Conservation (phyloP, 2,888 invertebrate species). For the Fabriciana adippe region DNA sequence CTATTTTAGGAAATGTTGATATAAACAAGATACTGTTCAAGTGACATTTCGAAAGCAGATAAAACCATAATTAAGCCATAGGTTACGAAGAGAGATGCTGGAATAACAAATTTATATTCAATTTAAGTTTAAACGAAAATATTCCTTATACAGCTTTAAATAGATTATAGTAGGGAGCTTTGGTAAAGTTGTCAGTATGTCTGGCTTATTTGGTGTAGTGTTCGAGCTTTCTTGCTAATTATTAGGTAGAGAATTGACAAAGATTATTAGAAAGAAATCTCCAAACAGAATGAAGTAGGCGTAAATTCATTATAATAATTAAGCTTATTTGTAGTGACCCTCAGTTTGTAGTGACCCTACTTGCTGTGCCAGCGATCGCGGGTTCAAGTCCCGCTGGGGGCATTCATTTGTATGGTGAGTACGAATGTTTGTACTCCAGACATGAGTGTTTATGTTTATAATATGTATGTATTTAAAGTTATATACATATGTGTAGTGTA, state of each 20-base stretch:
- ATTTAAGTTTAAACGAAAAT: constrained; percentile 28
- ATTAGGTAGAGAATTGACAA: constrained; percentile 49
- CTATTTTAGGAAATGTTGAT: constrained; percentile 1
- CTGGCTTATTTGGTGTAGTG: constrained; percentile 56
- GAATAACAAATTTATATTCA: not conserved
- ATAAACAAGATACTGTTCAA: constrained; percentile 13
- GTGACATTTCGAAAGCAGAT: constrained; percentile 16
- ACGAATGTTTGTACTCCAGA: no score
- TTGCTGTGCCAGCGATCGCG: no score
- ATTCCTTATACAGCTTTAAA: constrained; percentile 32
- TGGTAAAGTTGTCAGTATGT: constrained; percentile 48
- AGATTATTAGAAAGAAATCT: constrained; percentile 14
- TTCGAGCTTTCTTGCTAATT: constrained; percentile 62
- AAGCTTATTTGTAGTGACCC: no score
- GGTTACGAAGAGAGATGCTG: constrained; percentile 21
- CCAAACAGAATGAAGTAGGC: not conserved
- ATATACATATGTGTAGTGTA: no score
- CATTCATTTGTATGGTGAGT: no score
- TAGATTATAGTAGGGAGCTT: constrained; percentile 36
- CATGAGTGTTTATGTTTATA: no score
- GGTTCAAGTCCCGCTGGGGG: no score
- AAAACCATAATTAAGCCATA: constrained; percentile 32
- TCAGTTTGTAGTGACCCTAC: no score
- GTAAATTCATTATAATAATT: not conserved
- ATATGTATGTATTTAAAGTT: no score